Conservation (phyloP, 2,888 invertebrate species). For the Esperia sulphurella region DNA sequence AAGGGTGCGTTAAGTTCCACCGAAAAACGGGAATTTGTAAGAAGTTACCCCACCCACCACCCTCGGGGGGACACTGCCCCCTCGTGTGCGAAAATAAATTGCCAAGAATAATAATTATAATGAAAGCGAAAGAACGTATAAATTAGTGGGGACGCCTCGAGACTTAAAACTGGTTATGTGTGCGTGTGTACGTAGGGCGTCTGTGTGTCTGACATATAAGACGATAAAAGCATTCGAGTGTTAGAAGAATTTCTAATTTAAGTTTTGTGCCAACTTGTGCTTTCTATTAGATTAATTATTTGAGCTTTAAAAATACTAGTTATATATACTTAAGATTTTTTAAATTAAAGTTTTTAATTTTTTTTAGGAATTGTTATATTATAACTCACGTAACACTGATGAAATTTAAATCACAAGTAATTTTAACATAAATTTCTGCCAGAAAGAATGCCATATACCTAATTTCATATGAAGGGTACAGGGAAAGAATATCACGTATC, state of each 20-base stretch:
- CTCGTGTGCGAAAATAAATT: constrained; percentile 80
- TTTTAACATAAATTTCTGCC: too few relatives aligned
- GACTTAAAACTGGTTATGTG: constrained; percentile 47
- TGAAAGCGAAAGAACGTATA: constrained; percentile 80
- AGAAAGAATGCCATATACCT: too few relatives aligned
- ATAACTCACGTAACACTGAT: too few relatives aligned
- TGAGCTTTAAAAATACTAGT: too few relatives aligned
- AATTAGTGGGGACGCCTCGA: constrained; percentile 75
- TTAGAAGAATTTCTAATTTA: not conserved
- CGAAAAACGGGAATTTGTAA: constrained; percentile 80
- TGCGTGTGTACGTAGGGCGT: constrained; percentile 25
- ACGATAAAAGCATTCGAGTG: constrained; percentile 6
- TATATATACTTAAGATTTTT: too few relatives aligned
- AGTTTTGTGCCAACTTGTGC: not conserved
- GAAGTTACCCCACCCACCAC: constrained; percentile 59
- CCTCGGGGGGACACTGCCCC: constrained; percentile 33
- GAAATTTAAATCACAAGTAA: too few relatives aligned
- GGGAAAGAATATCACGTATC: too few relatives aligned
- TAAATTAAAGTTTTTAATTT: too few relatives aligned
- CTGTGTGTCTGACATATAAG: constrained; percentile 29
- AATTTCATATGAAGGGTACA: too few relatives aligned
- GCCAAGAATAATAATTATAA: constrained; percentile 80
- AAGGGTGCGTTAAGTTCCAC: constrained; percentile 78
- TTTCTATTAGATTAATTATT: too few relatives aligned
- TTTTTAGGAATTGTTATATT: too few relatives aligned